Evolutionary conservation across 1,140 invertebrate species (phyloP), one percentile per base, ranked within the genome.

Genomic region (Cydia pomonella): DNA sequence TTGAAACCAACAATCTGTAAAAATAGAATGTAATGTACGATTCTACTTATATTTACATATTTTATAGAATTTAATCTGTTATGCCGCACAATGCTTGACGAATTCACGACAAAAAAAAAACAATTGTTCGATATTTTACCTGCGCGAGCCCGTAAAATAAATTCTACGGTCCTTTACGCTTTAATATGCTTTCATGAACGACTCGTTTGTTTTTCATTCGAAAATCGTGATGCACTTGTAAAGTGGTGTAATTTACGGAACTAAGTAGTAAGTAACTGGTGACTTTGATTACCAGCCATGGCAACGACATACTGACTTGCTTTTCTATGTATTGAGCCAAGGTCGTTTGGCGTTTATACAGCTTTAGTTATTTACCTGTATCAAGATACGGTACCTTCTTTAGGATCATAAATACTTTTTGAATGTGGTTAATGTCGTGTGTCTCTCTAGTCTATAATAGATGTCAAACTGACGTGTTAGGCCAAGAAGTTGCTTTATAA

Each of bases 321-420:
- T 59, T 59, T 23, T 59, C 6, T 59, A 23, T 59, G 53, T 23
- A 12, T 6, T 12, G 53, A 23, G 9, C 9, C 18, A 59, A 59
- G 53, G 53, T n/a, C 53, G 21, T 59, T 59, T 59, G 53, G n/a
- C n/a, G 53, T 59, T 59, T 59, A 23, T 59, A 18, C 53, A 59
- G 53, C 53, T 59, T 59, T 59, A 21, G 53, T 59, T 59, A 3
- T 59, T 23, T 23, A 4, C n/a, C 9, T 23, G 3, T 59, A 23
- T 23, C 7, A 12, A 23, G 3, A 38, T 27, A 27, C 53, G 16
- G n/a, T 12, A 3, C 47, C 12, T 33, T 1, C 5, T 18, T 13
- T n/a, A 13, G 4, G 6, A 44, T 44, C 47, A 50, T 18, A 50
- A 4, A 50, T 13, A 2, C 6, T 50, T 50, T n/a, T 16, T 16